phyloP scores from a whole-genome alignment of 2,113 vertebrate genomes.

The Embiotoca jacksoni region DNA sequence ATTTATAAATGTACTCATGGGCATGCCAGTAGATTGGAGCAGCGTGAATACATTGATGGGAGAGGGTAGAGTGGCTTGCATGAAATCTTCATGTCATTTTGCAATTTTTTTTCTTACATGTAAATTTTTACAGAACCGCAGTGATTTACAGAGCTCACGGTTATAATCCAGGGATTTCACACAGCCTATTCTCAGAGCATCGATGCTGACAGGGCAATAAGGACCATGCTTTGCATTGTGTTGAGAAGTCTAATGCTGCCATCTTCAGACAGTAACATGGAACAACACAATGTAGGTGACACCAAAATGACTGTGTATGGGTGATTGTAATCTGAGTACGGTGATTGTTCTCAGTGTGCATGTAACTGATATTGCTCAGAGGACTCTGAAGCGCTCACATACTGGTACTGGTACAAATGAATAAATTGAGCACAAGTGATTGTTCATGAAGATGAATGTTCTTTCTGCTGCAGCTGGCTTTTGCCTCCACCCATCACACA shows the following conservation, averaged over 20 bases:
- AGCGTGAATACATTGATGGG: constrained; percentile 13
- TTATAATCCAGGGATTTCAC: constrained; percentile 55
- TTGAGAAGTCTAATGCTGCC: constrained; percentile 78
- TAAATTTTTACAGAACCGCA: constrained; percentile 40
- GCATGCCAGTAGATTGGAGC: constrained; percentile 40
- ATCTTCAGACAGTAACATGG: constrained; percentile 73
- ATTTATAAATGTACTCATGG: constrained; percentile 56
- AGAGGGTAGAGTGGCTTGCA: constrained; percentile 11
- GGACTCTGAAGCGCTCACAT: neutral
- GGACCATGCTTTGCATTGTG: neutral
- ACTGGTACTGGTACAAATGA: constrained; percentile 18
- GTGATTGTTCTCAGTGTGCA: constrained; percentile 1
- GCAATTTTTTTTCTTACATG: constrained; percentile 1
- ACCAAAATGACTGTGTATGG: neutral
- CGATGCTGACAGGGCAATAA: constrained; percentile 35
- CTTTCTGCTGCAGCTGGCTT: neutral
- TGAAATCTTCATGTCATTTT: constrained; percentile 25
- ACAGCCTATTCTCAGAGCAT: constrained; percentile 34
- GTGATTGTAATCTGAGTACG: constrained; percentile 22
- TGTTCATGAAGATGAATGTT: constrained; percentile 18
- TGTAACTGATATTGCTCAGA: constrained; percentile 33
- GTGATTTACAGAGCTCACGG: constrained; percentile 45
- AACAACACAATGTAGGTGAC: neutral
- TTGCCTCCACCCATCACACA: neutral
- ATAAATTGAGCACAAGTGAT: constrained; percentile 15